phyloP scores from a whole-genome alignment of 2,888 invertebrate species.

The Steromphala cineraria region DNA sequence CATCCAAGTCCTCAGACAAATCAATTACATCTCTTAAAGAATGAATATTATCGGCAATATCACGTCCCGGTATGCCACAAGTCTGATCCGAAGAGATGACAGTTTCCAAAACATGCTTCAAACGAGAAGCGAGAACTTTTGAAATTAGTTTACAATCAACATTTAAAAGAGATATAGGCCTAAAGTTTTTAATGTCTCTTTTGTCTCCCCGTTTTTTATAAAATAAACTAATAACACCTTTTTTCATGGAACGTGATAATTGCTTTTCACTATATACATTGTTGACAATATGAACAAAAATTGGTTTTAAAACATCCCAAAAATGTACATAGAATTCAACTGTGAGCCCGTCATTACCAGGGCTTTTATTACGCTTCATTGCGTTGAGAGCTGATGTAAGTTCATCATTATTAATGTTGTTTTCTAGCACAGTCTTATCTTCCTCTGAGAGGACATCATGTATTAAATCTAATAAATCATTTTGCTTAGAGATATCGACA shows the following conservation, averaged over 20 bases:
- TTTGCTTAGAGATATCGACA: not conserved
- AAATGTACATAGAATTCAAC: not conserved
- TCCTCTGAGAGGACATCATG: not conserved
- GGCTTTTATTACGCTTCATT: not conserved
- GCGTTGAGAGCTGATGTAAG: not conserved
- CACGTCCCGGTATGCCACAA: not conserved
- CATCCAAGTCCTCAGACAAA: not conserved
- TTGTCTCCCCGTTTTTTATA: not conserved
- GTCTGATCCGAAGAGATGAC: not conserved
- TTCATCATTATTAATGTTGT: not conserved
- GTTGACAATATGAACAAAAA: not conserved
- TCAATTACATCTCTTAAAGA: not conserved
- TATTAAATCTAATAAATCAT: not conserved
- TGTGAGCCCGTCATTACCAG: constrained; percentile 4
- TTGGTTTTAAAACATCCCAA: not conserved
- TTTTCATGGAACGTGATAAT: not conserved
- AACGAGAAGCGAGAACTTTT: not conserved
- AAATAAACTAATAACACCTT: not conserved
- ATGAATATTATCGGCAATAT: not conserved
- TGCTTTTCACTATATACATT: not conserved
- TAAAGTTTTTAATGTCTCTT: not conserved
- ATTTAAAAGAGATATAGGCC: not conserved
- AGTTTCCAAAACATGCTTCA: not conserved
- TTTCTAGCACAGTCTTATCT: not conserved
- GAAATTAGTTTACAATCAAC: not conserved